Evolutionary conservation across 2,797 vertebrate genomes (phyloP).

Genomic region (Pseudopleuronectes americanus): DNA sequence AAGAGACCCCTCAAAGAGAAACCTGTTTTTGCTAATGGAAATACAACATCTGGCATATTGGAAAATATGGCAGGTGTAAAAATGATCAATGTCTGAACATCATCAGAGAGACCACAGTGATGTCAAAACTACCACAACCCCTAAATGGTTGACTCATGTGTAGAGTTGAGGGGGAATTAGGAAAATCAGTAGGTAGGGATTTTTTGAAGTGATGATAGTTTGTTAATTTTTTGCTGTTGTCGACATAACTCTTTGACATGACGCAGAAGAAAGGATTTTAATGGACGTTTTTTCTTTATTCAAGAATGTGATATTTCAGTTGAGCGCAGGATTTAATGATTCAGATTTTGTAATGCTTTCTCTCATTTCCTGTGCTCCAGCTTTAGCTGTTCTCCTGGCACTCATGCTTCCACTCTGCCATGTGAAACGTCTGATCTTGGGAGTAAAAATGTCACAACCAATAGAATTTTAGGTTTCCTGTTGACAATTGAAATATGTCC

Average conservation of each 20-base stretch:
- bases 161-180: slow-evolving; percentile 40
- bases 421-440: no score
- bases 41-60: slow-evolving; percentile 7
- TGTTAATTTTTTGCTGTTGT: slow-evolving; percentile 18
- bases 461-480: no score
- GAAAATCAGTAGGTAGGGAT: slow-evolving; percentile 7
- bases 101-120: slow-evolving; percentile 42
- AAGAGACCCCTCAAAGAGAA: neutral
- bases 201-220: slow-evolving; percentile 29
- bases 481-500: no score
- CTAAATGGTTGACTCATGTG: slow-evolving; percentile 40
- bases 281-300: no score
- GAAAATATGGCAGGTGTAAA: slow-evolving; percentile 10
- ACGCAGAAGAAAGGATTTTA: neutral
- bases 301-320: no score
- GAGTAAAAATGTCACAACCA: no score
- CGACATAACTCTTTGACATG: slow-evolving; percentile 15
- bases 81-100: slow-evolving; percentile 38
- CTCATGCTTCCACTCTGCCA: no score
- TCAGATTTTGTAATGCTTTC: no score
- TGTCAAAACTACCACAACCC: slow-evolving; percentile 41
- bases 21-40: neutral
- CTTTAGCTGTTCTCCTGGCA: no score
- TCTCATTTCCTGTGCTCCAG: no score
- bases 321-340: no score